Percentiles rank a stretch among this genome's conserved stretches.
Evolutionary conservation across 53 echinoderm and acorn worm species (phyloP).

Genomic region (Astropecten irregularis): DNA sequence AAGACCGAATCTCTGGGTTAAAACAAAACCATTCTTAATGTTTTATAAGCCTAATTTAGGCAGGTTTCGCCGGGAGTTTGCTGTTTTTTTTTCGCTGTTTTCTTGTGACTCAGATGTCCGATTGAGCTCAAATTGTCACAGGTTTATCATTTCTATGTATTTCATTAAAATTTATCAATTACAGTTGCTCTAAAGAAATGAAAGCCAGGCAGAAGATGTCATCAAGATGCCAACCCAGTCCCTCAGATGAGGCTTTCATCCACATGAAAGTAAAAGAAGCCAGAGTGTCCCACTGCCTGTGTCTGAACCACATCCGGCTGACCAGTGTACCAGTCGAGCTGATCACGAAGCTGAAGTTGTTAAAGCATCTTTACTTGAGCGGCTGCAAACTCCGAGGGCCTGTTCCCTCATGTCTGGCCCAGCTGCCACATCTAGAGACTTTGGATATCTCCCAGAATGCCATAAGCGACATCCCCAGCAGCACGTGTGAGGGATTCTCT

Average conservation of each 20-base stretch:
- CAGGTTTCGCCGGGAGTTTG: no score
- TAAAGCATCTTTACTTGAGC: slow-evolving; percentile 61
- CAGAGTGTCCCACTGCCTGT: background rate
- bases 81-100: no score
- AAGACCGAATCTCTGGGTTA: no score
- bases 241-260: slow-evolving; percentile 11
- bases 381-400: slow-evolving; percentile 26
- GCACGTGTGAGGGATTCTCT: slow-evolving; percentile 12
- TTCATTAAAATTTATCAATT: no score
- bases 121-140: no score
- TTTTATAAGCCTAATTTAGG: no score
- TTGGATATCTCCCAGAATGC: slow-evolving; percentile 55
- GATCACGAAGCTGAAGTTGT: background rate
- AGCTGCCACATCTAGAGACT: slow-evolving; percentile 14
- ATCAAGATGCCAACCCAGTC: no score
- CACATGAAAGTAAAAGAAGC: slow-evolving; percentile 55
- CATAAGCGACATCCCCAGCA: slow-evolving; percentile 22
- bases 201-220: no score
- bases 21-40: no score
- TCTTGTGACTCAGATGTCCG: no score
- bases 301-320: slow-evolving; percentile 23
- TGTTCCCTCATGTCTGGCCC: slow-evolving; percentile 4
- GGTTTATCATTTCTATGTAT: no score
- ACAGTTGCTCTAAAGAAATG: no score
- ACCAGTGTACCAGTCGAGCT: slow-evolving; percentile 15